These are phyloP conservation scores for Cebidichthys violaceus DNA, from an alignment of 2,113 vertebrate genomes.

Conservation along the genomic window DNA sequence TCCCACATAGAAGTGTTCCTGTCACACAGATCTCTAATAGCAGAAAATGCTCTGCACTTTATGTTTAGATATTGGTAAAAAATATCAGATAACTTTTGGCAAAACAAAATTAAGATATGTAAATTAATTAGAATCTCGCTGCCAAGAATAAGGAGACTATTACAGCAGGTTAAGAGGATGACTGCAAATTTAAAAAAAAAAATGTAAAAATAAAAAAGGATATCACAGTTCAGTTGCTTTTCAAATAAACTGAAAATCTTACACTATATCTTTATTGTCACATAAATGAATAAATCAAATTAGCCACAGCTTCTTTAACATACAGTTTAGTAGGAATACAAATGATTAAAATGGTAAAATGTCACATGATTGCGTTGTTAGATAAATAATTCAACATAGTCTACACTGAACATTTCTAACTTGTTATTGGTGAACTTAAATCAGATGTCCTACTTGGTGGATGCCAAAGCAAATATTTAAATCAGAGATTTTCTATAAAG, in stretches of 20 bases:
- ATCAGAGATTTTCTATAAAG: background rate
- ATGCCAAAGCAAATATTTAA: conserved; percentile 29
- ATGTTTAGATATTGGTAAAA: conserved; percentile 44
- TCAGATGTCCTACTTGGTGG: background rate
- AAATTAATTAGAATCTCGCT: conserved; percentile 20
- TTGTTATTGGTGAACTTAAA: background rate
- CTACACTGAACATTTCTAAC: background rate
- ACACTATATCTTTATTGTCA: no score
- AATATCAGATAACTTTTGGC: conserved; percentile 16
- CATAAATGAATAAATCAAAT: background rate
- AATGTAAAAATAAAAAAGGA: no score
- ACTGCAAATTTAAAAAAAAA: conserved; percentile 22
- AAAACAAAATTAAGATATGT: conserved; percentile 26
- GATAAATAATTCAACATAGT: background rate
- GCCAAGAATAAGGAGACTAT: conserved; percentile 16
- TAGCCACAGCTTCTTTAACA: background rate
- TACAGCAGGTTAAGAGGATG: conserved; percentile 28
- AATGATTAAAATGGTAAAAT: background rate
- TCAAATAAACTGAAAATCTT: no score
- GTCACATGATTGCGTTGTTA: background rate
- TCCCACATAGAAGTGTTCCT: background rate
- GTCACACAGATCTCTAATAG: background rate
- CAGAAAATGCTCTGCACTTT: background rate
- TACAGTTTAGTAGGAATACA: background rate
- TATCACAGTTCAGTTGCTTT: background rate